Evolutionary conservation across 2,888 invertebrate species (phyloP), one percentile per base, ranked within the genome.

Genomic region (Sipha maydis): DNA sequence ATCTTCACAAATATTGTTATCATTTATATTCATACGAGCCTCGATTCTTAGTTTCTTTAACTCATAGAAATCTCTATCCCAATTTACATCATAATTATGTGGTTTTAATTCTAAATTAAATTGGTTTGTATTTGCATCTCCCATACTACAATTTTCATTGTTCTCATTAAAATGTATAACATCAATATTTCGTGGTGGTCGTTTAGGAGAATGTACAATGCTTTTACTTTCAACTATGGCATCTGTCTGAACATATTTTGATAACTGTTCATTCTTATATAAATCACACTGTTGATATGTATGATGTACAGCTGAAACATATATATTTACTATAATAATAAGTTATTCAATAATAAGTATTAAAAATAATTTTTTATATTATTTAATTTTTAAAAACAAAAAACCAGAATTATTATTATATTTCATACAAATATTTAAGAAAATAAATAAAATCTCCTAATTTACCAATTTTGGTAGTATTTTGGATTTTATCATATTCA

Each of bases 251-350:
- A 80, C 25, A 61, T 41, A 80, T 56, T 71, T 86, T 80, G 79
- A 86, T 25, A 3, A 86, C 17, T 56, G 73, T 73, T 80, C 34
- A 54, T 21, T n/a, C 5, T 54, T 34, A 71, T 67, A 31, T 14
- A 54, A 34, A 85, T 85, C 54, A n/a, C 86, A 80, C 19, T 86
- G 79, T 80, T 86, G 86, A 80, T 86, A 79, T 38, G 38, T 85
- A 85, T 85, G 54, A 5, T 85, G n/a, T 54, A 85, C 67, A 69
- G 48, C 86, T 80, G 61, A 38, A 86, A 86, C 56, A 86, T 54
- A 79, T 21, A 71, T 2, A 83, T 71, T 48, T 14, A 48, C 14
- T 14, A 48, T 14, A 48, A 14, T 14, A 48, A 48, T 48, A 14
- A 14, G 14, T 14, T 48, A 48, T 41, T 41, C 41, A 41, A 41